Percentiles rank a stretch among this genome's conserved stretches.
phyloP scores from a whole-genome alignment of 2,113 vertebrate species.

The Pterocles gutturalis region DNA sequence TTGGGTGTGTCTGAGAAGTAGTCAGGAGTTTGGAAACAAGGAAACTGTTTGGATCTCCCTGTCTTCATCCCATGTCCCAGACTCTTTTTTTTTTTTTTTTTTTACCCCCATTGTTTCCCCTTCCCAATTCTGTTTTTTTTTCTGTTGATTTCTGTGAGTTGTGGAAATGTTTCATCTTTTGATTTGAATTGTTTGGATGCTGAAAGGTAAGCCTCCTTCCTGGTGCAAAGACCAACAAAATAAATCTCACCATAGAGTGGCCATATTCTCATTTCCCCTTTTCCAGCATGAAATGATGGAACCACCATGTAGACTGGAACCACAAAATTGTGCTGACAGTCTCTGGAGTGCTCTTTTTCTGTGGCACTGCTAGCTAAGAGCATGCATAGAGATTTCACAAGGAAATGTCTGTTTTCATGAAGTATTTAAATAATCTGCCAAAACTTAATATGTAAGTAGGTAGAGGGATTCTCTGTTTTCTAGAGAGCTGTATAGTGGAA shows the following conservation, averaged over 20 bases:
- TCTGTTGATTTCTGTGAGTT: background rate
- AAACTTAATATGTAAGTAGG: background rate
- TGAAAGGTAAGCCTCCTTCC: background rate
- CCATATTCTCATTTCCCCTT: background rate
- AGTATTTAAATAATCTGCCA: background rate
- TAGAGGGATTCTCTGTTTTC: background rate
- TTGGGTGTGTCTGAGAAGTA: background rate
- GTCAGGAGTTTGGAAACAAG: background rate
- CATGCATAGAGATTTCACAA: rapidly evolving
- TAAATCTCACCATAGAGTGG: background rate
- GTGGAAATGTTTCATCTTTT: background rate
- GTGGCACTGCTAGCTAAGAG: background rate
- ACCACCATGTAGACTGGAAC: background rate
- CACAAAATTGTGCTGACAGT: background rate
- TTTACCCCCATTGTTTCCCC: background rate
- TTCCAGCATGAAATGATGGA: background rate
- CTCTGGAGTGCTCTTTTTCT: background rate
- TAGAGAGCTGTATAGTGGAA: background rate
- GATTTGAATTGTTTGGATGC: background rate
- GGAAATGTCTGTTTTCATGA: background rate
- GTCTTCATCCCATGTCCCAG: background rate
- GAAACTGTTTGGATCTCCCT: background rate
- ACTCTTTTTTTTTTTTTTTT: background rate
- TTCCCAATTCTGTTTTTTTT: background rate
- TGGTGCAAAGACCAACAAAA: background rate